Evolutionary conservation across 1,140 invertebrate genomes (phyloP).

Genomic region (Armadillidium nasatum): DNA sequence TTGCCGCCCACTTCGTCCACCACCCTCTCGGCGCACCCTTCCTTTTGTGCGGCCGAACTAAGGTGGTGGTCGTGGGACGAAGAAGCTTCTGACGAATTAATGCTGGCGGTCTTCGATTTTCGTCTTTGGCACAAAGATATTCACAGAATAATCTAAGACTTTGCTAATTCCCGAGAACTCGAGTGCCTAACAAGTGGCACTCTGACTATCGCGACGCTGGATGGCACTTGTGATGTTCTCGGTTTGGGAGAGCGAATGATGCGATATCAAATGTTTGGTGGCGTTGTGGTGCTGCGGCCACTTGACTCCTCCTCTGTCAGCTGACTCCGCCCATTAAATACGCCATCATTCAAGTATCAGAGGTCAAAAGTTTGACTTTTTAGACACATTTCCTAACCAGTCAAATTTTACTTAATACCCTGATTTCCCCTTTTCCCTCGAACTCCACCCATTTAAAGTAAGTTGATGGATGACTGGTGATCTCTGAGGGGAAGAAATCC

Average conservation of each 20-base stretch:
- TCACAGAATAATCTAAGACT: too few relatives aligned
- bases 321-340: slow-evolving; percentile 35
- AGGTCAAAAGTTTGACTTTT: background rate
- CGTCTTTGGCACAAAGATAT: too few relatives aligned
- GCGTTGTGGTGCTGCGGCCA: slow-evolving; percentile 36
- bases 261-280: slow-evolving; percentile 39
- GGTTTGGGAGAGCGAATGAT: slow-evolving; percentile 21
- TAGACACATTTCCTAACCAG: slow-evolving; percentile 3
- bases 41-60: background rate
- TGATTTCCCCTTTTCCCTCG: background rate
- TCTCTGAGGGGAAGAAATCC: slow-evolving; percentile 40
- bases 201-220: background rate
- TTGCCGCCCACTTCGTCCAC: slow-evolving; percentile 22
- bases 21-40: background rate
- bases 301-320: slow-evolving; percentile 43
- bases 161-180: background rate
- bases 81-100: slow-evolving; percentile 30
- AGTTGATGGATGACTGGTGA: slow-evolving; percentile 41
- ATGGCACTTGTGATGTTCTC: slow-evolving; percentile 21
- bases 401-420: background rate
- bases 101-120: slow-evolving; percentile 31
- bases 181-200: background rate
- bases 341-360: slow-evolving; percentile 30
- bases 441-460: slow-evolving; percentile 35
- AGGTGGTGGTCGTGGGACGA: slow-evolving; percentile 25